Base-by-base conservation (phyloP, 2,888 invertebrate species). In the Tenthredo amoena region DNA sequence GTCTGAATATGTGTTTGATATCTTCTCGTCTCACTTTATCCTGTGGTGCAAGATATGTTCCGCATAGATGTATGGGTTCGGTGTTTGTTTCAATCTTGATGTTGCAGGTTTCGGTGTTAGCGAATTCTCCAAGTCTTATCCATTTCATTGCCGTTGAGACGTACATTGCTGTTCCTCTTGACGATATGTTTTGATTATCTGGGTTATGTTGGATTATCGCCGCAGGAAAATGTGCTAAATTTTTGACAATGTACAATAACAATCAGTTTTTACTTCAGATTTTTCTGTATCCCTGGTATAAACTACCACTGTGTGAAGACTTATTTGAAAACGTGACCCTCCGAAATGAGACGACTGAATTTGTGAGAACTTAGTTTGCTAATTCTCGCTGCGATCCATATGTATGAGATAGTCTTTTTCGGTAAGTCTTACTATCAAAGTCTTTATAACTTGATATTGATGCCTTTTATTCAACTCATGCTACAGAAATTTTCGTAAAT, bases 361-460 rank as follows among this genome's bases (percentile, higher is more conserved):
- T 71, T 84, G 71, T 58, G 37, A 40, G 40, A 40, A 84, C 26
- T 84, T 84, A 21, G 47, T 43, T n/a, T 31, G 40, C 10, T 55
- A 84, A 76, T 84, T 84, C 77, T 85, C 85, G 2, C 74, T 74
- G 43, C 55, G 68, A 47, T 85, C 77, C 77, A 85, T 85, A 34
- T 85, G 85, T 15, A 77, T 68, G 74, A 79, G 37, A n/a, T 12
- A 34, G 12, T 79, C 77, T 15, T 85, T 43, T 58, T 65, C 77
- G 3, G 85, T 79, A 21, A 79, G 62, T 15, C 74, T 37, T 43
- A 55, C 26, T 47, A 79, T 85, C 10, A 85, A 40, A 26, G 62
- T 12, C 65, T 79, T 85, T 2, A 79, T 79, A 6, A 34, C 26
- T 55, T 77, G 40, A 79, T 77, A 77, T 43, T 85, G 85, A 37